Evolutionary conservation across 2,888 invertebrate genomes (phyloP).

Genomic region (Tridacna crocea): DNA sequence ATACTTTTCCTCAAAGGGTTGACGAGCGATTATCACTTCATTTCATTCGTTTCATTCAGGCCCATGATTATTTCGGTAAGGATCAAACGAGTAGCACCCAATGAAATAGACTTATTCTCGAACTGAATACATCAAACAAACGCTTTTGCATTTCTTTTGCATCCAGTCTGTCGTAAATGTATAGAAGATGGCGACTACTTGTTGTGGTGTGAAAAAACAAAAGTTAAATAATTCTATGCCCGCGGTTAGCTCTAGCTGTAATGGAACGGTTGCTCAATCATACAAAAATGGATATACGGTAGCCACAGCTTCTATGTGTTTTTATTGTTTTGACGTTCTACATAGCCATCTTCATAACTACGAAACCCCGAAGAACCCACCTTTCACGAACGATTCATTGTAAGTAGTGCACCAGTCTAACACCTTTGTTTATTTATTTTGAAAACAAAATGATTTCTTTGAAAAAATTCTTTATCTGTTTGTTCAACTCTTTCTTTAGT

Average conservation of each 20-base stretch:
- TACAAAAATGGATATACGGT: constrained; percentile 81
- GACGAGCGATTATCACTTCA: no score
- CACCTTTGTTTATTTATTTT: not conserved
- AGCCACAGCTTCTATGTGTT: constrained; percentile 93
- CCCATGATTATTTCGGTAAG: no score
- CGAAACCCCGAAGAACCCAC: constrained; percentile 94
- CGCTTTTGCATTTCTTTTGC: not conserved
- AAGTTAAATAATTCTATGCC: constrained; percentile 89
- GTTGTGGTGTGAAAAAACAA: constrained; percentile 96
- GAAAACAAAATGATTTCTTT: not conserved
- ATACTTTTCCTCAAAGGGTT: no score
- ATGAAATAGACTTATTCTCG: no score
- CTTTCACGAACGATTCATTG: constrained; percentile 97
- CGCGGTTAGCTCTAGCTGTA: constrained; percentile 81
- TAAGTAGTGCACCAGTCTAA: constrained; percentile 90
- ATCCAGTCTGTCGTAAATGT: constrained; percentile 36
- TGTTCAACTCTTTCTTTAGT: not conserved
- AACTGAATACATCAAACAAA: no score
- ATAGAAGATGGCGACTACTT: constrained; percentile 91
- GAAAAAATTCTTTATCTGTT: not conserved
- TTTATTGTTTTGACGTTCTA: constrained; percentile 99
- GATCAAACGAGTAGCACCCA: no score
- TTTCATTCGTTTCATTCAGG: no score
- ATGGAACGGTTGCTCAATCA: constrained; percentile 83
- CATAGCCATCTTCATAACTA: constrained; percentile 96